Conservation (phyloP, 2,797 vertebrate species). For the Pseudotriccus pelzelni region DNA sequence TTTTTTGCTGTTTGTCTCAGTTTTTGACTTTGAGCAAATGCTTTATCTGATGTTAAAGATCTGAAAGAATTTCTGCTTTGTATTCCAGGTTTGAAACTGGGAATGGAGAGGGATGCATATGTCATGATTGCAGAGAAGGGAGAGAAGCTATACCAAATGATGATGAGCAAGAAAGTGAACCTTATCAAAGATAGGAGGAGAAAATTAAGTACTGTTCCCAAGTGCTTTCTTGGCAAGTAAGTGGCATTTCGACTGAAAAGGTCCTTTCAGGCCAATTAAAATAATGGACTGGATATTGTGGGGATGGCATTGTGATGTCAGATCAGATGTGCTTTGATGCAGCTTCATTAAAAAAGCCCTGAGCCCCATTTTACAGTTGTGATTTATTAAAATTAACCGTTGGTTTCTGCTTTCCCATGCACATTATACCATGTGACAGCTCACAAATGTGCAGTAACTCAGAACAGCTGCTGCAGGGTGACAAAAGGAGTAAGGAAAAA, state of each 20-base stretch:
- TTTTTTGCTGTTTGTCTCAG: background rate
- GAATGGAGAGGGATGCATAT: constrained; percentile 97
- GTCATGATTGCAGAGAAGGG: constrained; percentile 99
- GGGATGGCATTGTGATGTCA: constrained; percentile 24
- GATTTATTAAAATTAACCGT: constrained; percentile 37
- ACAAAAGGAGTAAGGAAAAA: background rate
- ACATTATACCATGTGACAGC: background rate
- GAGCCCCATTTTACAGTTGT: constrained; percentile 14
- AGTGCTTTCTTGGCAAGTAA: constrained; percentile 99
- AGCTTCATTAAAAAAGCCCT: constrained; percentile 40
- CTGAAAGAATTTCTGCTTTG: background rate
- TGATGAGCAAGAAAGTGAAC: constrained; percentile 94
- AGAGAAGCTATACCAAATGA: constrained; percentile 98
- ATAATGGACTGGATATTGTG: constrained; percentile 54
- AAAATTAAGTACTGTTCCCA: constrained; percentile 95
- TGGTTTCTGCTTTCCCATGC: background rate
- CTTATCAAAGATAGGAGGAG: constrained; percentile 94
- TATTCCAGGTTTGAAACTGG: constrained; percentile 90
- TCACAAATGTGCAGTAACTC: background rate
- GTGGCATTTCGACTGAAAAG: constrained; percentile 69
- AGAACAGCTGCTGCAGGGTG: background rate
- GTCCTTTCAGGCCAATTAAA: constrained; percentile 35
- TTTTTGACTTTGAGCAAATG: background rate
- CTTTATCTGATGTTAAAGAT: background rate
- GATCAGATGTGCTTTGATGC: constrained; percentile 29